These are phyloP conservation scores for Meliscaeva auricollis DNA, from an alignment of 2,888 invertebrate species.

Conservation along the genomic window DNA sequence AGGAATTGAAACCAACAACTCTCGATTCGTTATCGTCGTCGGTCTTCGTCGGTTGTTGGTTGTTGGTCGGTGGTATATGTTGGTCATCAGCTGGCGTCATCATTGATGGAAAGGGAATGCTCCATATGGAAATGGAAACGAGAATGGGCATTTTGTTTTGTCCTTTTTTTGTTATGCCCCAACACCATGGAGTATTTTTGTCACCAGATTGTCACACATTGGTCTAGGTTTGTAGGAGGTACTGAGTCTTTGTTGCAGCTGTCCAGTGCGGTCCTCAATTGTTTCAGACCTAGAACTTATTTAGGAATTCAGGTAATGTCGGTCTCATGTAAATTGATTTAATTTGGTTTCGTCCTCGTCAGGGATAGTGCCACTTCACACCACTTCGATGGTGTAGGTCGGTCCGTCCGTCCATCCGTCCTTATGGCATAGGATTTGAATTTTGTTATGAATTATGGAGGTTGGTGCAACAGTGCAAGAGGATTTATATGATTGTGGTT, in stretches of 20 bases:
- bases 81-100: not conserved
- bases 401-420: too few species aligned
- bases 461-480: slow-evolving; percentile 41
- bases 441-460: slow-evolving; percentile 66
- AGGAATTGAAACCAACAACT: slow-evolving; percentile 74
- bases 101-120: not conserved
- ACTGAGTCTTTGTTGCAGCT: not conserved
- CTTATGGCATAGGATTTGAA: slow-evolving; percentile 36
- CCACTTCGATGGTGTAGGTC: not conserved
- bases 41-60: slow-evolving; percentile 2
- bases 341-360: slow-evolving; percentile 74
- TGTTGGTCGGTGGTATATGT: not conserved
- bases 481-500: slow-evolving; percentile 65
- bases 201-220: slow-evolving; percentile 68
- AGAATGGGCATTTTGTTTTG: slow-evolving; percentile 28
- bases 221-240: not conserved
- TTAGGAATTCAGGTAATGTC: slow-evolving; percentile 76
- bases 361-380: slow-evolving; percentile 37
- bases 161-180: slow-evolving; percentile 56
- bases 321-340: slow-evolving; percentile 76
- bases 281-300: slow-evolving; percentile 65
- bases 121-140: not conserved
- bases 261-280: slow-evolving; percentile 12
- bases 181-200: slow-evolving; percentile 56
- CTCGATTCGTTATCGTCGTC: slow-evolving; percentile 69